phyloP scores from a whole-genome alignment of 2,113 vertebrate species.

The Amazona guildingii region DNA sequence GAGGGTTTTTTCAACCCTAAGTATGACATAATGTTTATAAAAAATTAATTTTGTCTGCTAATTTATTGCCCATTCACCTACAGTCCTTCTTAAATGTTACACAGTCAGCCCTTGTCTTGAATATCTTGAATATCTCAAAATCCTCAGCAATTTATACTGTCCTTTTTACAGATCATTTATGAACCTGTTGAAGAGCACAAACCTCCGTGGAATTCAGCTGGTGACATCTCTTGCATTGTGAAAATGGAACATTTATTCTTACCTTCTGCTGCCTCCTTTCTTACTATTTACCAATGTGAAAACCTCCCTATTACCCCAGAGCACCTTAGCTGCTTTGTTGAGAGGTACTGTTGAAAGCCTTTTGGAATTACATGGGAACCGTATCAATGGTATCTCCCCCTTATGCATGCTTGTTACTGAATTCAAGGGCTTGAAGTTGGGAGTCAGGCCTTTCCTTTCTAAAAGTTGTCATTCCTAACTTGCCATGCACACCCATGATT shows the following conservation, averaged over 20 bases:
- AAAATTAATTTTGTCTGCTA: background rate
- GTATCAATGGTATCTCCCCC: background rate
- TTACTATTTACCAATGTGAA: background rate
- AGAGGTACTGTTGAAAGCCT: background rate
- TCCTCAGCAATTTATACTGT: background rate
- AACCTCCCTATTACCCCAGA: background rate
- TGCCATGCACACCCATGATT: too few species aligned
- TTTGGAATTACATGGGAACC: constrained; percentile 2
- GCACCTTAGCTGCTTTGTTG: constrained; percentile 22
- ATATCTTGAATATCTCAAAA: constrained; percentile 6
- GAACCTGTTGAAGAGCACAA: constrained; percentile 20
- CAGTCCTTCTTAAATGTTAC: constrained; percentile 21
- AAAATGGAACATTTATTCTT: constrained; percentile 41
- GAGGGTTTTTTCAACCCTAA: background rate
- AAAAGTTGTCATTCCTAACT: background rate
- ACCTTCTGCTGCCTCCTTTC: background rate
- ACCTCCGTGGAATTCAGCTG: constrained; percentile 5
- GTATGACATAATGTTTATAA: background rate
- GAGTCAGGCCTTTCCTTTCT: background rate
- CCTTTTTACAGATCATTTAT: background rate
- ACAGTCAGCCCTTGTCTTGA: background rate
- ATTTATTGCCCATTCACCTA: constrained; percentile 1
- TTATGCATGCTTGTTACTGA: background rate
- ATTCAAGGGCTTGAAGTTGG: background rate
- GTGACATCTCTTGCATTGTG: constrained; percentile 12